These are phyloP conservation scores for Aricia agestis DNA, from an alignment of 1,140 invertebrate species.

Conservation along the genomic window DNA sequence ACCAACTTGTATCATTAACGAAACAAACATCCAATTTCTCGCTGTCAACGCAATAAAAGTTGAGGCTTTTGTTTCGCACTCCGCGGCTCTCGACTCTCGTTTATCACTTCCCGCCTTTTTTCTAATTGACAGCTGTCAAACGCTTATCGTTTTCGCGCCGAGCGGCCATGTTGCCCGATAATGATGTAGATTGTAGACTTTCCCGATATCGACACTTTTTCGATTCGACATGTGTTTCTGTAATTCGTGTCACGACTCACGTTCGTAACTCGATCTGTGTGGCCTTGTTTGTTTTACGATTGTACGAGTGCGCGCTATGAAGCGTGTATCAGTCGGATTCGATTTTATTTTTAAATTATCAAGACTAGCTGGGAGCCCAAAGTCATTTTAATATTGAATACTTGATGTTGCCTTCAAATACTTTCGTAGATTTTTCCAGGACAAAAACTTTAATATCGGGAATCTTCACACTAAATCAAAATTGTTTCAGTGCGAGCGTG, in stretches of 20 bases:
- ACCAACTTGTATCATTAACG: conserved; percentile 22
- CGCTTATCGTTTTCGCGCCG: conserved; percentile 52
- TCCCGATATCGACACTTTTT: conserved; percentile 38
- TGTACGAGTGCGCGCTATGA: not conserved
- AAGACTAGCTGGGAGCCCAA: not conserved
- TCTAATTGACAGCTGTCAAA: conserved; percentile 72
- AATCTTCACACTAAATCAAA: too few relatives aligned
- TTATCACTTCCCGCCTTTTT: conserved; percentile 45
- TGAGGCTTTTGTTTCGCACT: conserved; percentile 28
- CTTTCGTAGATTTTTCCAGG: too few relatives aligned
- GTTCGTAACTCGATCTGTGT: conserved; percentile 21
- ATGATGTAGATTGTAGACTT: conserved; percentile 67
- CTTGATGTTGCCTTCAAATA: too few relatives aligned
- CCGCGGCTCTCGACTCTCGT: conserved; percentile 40
- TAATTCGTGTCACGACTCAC: conserved; percentile 26
- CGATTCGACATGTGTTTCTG: conserved; percentile 21
- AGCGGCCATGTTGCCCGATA: conserved; percentile 39
- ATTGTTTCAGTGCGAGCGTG: too few relatives aligned
- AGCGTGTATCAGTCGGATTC: not conserved
- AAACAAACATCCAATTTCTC: conserved; percentile 31
- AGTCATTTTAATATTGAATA: not conserved
- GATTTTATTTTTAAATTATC: not conserved
- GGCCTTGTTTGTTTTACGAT: conserved; percentile 23
- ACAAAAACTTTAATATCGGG: too few relatives aligned
- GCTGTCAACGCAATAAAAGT: conserved; percentile 40